These are phyloP conservation scores for Dryocosmus kuriphilus DNA, from an alignment of 2,888 invertebrate genomes.

Conservation along the genomic window DNA sequence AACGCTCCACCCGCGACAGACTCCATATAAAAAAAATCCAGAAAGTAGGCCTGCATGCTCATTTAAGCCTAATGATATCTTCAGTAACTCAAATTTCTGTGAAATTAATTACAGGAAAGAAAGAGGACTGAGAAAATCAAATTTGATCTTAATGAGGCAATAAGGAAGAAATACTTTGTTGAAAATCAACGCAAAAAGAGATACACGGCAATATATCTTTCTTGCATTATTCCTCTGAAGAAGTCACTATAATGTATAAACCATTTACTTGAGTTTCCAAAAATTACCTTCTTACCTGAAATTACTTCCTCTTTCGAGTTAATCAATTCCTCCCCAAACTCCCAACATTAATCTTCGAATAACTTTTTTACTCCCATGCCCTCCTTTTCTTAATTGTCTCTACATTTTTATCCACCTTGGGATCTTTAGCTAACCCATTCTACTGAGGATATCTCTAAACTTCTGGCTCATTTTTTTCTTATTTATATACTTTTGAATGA, in stretches of 20 bases:
- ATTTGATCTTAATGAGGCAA: background rate
- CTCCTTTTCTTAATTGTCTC: constrained; percentile 31
- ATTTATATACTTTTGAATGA: background rate
- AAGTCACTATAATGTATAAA: background rate
- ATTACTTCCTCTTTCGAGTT: background rate
- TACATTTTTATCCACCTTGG: constrained; percentile 13
- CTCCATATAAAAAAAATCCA: constrained; percentile 55
- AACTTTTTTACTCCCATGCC: constrained; percentile 24
- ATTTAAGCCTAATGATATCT: constrained; percentile 15
- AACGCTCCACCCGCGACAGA: constrained; percentile 63
- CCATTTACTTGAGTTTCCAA: background rate
- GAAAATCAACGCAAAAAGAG: no score
- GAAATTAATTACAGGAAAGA: background rate
- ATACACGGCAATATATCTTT: no score
- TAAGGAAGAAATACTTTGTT: no score
- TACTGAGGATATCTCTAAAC: constrained; percentile 15
- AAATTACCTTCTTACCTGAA: constrained; percentile 9
- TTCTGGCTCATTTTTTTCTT: background rate
- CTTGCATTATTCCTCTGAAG: no score
- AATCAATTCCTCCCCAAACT: constrained; percentile 20
- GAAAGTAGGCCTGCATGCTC: constrained; percentile 35
- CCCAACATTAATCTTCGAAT: constrained; percentile 33
- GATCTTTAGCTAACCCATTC: constrained; percentile 13
- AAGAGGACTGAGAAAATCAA: constrained; percentile 9
- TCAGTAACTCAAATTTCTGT: constrained; percentile 21